Percentiles rank a stretch among this genome's conserved stretches.
Conservation (phyloP, 1,140 invertebrate species). For the Elymnias hypermnestra region DNA sequence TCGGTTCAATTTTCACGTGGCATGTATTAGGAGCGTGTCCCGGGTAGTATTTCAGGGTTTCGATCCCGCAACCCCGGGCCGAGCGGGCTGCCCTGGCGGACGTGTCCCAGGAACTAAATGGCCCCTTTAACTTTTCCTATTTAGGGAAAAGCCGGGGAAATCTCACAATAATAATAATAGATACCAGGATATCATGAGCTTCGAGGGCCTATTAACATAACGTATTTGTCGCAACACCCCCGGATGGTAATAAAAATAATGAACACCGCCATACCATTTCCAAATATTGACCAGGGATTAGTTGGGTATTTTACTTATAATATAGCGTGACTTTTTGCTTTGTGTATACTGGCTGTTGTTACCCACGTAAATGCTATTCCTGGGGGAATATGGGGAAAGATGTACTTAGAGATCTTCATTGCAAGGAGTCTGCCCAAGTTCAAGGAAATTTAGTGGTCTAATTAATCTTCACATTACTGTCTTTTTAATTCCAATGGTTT, state of each 20-base stretch:
- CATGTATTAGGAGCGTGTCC: slow-evolving; percentile 9
- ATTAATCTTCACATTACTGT: too few species aligned
- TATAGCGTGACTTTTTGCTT: too few species aligned
- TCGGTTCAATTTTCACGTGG: slow-evolving; percentile 2
- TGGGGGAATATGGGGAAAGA: too few species aligned
- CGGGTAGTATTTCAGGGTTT: slow-evolving; percentile 18
- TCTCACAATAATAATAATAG: slow-evolving; percentile 57
- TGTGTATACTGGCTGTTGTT: too few species aligned
- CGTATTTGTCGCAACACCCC: slow-evolving; percentile 27
- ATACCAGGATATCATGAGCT: slow-evolving; percentile 39
- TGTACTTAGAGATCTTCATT: too few species aligned
- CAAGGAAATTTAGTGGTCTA: too few species aligned
- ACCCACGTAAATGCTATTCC: too few species aligned
- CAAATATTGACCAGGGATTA: slow-evolving; percentile 15
- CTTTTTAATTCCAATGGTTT: too few species aligned
- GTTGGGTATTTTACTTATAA: background rate
- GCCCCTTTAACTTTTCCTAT: slow-evolving; percentile 67
- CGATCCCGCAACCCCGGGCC: slow-evolving; percentile 15
- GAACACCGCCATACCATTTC: slow-evolving; percentile 17
- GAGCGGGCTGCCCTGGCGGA: slow-evolving; percentile 32
- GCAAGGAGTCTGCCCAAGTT: too few species aligned
- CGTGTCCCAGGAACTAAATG: slow-evolving; percentile 51
- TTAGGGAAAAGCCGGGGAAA: slow-evolving; percentile 52
- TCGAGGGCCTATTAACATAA: slow-evolving; percentile 36
- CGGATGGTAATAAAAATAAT: slow-evolving; percentile 23